Evolutionary conservation across 2,888 invertebrate genomes (phyloP).

Genomic region (Salpingus planirostris): DNA sequence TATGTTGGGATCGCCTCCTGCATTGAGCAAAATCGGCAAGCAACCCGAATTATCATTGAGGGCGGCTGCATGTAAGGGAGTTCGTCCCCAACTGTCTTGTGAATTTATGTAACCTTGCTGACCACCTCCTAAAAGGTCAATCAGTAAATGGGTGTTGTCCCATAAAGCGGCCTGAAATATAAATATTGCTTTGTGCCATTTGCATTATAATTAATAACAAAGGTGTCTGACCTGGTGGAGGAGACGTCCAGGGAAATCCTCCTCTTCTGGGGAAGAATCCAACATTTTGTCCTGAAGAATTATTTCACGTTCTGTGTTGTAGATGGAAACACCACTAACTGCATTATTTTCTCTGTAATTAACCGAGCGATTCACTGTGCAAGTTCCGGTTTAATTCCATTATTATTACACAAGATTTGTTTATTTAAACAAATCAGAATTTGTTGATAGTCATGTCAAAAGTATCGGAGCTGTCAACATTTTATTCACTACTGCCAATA

Average conservation of each 20-base stretch:
- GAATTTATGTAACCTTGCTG: conserved; percentile 55
- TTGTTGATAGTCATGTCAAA: conserved; percentile 1
- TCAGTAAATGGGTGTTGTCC: conserved; percentile 81
- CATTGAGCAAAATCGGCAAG: conserved; percentile 58
- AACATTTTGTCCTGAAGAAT: too few relatives aligned
- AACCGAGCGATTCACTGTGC: too few relatives aligned
- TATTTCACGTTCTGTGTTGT: too few relatives aligned
- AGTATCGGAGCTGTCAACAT: too few relatives aligned
- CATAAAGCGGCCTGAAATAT: conserved; percentile 64
- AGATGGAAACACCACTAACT: too few relatives aligned
- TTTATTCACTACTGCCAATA: neutral
- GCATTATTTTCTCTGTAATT: too few relatives aligned
- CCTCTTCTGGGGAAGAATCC: conserved; percentile 71
- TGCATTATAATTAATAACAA: too few relatives aligned
- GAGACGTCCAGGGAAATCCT: conserved; percentile 68
- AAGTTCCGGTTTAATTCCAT: too few relatives aligned
- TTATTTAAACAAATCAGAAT: conserved; percentile 4
- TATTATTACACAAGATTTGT: conserved; percentile 5
- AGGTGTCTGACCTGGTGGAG: conserved; percentile 75
- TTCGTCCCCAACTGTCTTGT: conserved; percentile 64
- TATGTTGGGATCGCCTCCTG: conserved; percentile 64
- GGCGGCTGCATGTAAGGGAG: conserved; percentile 76
- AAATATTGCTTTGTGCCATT: too few relatives aligned
- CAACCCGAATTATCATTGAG: conserved; percentile 69
- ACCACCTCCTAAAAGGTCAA: conserved; percentile 67